A percentile compares a stretch with the other conserved stretches of the same genome.
phyloP scores from a whole-genome alignment of 2,113 vertebrate genomes.

The Regulus satrapa region DNA sequence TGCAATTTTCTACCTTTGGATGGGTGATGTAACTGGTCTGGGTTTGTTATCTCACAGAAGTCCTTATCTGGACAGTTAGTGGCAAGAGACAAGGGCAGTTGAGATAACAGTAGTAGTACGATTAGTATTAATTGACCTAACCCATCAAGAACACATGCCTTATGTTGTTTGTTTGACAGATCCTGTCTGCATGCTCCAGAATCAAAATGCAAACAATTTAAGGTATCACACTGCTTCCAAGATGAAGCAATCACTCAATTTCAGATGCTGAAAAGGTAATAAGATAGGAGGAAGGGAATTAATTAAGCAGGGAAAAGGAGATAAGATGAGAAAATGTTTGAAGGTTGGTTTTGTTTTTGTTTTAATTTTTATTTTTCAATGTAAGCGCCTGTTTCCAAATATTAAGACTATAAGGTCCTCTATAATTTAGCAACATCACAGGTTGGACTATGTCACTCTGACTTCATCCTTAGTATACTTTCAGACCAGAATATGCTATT shows the following conservation, averaged over 20 bases:
- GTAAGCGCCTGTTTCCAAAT: background rate
- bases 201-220: background rate
- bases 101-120: background rate
- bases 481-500: background rate
- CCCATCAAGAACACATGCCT: background rate
- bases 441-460: background rate
- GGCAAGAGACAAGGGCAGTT: background rate
- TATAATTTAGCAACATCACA: background rate
- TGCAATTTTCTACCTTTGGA: conserved; percentile 14
- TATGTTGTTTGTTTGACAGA: background rate
- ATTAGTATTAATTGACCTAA: conserved; percentile 33
- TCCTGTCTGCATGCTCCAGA: background rate
- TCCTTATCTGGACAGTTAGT: background rate
- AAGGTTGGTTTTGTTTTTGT: too few relatives aligned
- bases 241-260: background rate
- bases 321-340: background rate
- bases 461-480: background rate
- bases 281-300: background rate
- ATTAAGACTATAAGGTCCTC: background rate
- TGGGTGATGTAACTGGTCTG: background rate
- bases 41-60: background rate
- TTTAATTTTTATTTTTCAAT: background rate
- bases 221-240: background rate
- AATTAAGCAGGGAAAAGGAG: background rate
- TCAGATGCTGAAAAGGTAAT: background rate